phyloP scores from a whole-genome alignment of 2,113 vertebrate genomes.

The Petromus typicus region DNA sequence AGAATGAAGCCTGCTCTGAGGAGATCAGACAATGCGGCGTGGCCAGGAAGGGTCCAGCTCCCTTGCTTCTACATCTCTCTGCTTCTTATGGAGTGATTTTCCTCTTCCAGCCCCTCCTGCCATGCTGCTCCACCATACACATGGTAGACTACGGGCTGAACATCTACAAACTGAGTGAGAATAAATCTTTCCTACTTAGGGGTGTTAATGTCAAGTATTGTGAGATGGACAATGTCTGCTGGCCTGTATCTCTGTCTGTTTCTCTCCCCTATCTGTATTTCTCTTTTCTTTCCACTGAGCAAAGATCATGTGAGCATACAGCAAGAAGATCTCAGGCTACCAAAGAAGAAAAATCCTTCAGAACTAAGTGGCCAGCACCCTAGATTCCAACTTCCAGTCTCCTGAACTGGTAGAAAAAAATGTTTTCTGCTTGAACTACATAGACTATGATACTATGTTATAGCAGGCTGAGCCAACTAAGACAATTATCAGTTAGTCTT shows the following conservation, averaged over 20 bases:
- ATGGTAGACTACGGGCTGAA: background rate
- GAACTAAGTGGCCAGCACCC: background rate
- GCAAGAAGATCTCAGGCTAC: background rate
- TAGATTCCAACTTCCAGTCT: background rate
- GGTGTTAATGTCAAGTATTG: background rate
- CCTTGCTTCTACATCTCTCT: background rate
- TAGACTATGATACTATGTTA: background rate
- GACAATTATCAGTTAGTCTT: slow-evolving; percentile 77
- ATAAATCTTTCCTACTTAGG: background rate
- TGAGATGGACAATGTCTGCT: background rate
- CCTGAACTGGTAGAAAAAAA: background rate
- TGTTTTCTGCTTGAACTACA: background rate
- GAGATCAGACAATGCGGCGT: background rate
- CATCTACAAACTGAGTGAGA: no score
- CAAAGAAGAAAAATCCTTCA: background rate
- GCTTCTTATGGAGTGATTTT: background rate
- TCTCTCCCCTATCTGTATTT: background rate
- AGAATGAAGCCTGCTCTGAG: background rate
- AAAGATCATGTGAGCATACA: background rate
- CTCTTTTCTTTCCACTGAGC: background rate
- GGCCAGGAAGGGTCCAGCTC: background rate
- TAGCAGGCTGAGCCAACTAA: background rate
- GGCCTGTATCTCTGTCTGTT: background rate
- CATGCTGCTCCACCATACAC: background rate
- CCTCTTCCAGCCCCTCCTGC: background rate